Evolutionary conservation across 2,888 invertebrate genomes (phyloP).

Genomic region (Coecobrya sp.): DNA sequence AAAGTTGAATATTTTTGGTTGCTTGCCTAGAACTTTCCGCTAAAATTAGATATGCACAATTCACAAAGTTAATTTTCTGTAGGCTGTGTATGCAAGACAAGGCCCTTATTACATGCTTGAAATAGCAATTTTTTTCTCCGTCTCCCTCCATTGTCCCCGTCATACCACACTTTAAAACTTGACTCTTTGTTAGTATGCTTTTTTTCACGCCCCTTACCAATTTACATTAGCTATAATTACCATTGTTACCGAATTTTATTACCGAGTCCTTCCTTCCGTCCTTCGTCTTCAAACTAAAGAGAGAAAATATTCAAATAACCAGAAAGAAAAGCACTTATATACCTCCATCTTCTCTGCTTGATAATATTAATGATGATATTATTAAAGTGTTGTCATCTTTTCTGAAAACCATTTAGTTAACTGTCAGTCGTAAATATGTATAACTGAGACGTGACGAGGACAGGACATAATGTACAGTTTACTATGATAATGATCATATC

Average conservation of each 20-base stretch:
- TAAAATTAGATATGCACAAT: constrained; percentile 87
- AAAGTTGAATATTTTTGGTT: constrained; percentile 81
- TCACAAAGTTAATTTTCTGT: constrained; percentile 87
- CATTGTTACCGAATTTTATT: constrained; percentile 81
- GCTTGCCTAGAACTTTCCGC: constrained; percentile 85
- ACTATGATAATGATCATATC: not conserved
- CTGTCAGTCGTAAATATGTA: constrained; percentile 26
- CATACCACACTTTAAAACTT: constrained; percentile 84
- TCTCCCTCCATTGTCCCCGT: constrained; percentile 41
- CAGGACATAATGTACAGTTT: not conserved
- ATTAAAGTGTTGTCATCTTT: constrained; percentile 38
- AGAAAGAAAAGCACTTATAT: not conserved
- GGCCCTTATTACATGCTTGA: constrained; percentile 86
- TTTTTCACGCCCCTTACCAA: constrained; percentile 86
- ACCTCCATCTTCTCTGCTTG: not conserved
- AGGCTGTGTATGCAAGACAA: constrained; percentile 85
- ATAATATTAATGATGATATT: not conserved
- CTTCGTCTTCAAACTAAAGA: not conserved
- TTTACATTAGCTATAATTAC: constrained; percentile 86
- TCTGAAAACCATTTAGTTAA: constrained; percentile 15
- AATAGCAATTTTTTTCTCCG: constrained; percentile 84
- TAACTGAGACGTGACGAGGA: not conserved
- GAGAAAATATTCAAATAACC: not conserved
- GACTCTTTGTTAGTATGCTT: constrained; percentile 86
- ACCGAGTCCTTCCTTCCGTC: constrained; percentile 43